These are phyloP conservation scores for Lamellibrachia satsuma DNA, from an alignment of 2,888 invertebrate genomes.

Conservation along the genomic window DNA sequence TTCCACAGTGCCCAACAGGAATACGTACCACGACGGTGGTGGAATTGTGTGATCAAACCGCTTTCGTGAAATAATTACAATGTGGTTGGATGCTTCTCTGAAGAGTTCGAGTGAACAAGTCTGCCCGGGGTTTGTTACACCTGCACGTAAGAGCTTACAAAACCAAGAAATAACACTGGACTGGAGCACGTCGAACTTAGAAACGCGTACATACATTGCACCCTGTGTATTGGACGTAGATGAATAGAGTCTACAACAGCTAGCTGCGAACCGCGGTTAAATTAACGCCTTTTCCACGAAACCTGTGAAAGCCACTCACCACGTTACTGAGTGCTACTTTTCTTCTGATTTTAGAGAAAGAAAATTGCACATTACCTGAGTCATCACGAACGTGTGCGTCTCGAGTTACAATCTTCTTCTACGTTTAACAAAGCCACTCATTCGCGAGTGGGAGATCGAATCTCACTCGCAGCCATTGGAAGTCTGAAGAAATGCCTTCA, in stretches of 20 bases:
- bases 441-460: neutral
- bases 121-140: too few relatives aligned
- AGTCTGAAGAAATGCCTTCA: neutral
- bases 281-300: neutral
- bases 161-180: neutral
- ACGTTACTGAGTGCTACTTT: neutral
- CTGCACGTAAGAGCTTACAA: too few relatives aligned
- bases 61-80: too few relatives aligned
- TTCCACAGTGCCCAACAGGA: too few relatives aligned
- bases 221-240: neutral
- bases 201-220: neutral
- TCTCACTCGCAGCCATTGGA: neutral
- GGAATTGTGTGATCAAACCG: too few relatives aligned
- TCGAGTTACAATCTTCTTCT: neutral
- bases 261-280: neutral
- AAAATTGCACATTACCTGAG: neutral
- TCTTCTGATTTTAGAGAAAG: neutral
- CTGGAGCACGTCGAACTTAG: neutral
- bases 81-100: too few relatives aligned
- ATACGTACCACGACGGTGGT: too few relatives aligned
- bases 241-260: neutral
- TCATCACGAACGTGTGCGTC: neutral
- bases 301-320: neutral
- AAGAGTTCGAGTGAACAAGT: too few relatives aligned
- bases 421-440: neutral